Conservation (phyloP, 2,888 invertebrate genomes). For the Parochlus steinenii region DNA sequence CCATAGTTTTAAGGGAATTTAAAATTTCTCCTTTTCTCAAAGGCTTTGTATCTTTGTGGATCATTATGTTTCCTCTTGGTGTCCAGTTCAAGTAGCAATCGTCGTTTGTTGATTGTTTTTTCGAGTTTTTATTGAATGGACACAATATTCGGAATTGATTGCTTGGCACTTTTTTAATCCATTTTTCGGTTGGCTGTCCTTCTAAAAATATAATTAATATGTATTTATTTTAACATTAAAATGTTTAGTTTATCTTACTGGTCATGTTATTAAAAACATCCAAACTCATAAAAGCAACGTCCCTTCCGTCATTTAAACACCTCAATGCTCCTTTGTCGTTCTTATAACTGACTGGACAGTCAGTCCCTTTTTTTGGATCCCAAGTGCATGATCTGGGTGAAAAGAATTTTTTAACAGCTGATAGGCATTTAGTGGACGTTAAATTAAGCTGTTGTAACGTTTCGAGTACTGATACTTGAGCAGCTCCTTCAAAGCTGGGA, state of each 20-base stretch:
- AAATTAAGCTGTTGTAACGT: slow-evolving; percentile 29
- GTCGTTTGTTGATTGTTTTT: slow-evolving; percentile 15
- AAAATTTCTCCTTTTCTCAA: slow-evolving; percentile 49
- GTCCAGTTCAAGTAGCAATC: slow-evolving; percentile 51
- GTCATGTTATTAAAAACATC: slow-evolving; percentile 41
- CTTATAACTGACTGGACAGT: slow-evolving; percentile 26
- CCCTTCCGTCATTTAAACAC: slow-evolving; percentile 48
- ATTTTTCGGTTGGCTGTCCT: slow-evolving; percentile 31
- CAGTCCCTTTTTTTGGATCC: slow-evolving; percentile 22
- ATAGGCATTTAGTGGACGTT: slow-evolving; percentile 26
- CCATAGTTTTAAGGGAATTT: slow-evolving; percentile 50
- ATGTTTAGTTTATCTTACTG: slow-evolving; percentile 22
- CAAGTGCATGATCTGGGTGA: slow-evolving; percentile 52
- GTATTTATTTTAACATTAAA: not conserved
- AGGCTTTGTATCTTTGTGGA: slow-evolving; percentile 35
- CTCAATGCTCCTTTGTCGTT: slow-evolving; percentile 47
- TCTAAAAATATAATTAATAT: slow-evolving; percentile 18
- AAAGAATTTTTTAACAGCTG: slow-evolving; percentile 32
- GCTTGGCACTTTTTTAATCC: slow-evolving; percentile 25
- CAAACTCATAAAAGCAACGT: slow-evolving; percentile 62
- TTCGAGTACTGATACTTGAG: slow-evolving; percentile 42
- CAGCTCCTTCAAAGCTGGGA: slow-evolving; percentile 59
- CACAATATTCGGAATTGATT: slow-evolving; percentile 40
- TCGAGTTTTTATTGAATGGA: slow-evolving; percentile 31
- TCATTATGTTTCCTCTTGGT: slow-evolving; percentile 48